A percentile compares a stretch with the other conserved stretches of the same genome.
phyloP scores from a whole-genome alignment of 2,113 vertebrate species.

The Eublepharis macularius region DNA sequence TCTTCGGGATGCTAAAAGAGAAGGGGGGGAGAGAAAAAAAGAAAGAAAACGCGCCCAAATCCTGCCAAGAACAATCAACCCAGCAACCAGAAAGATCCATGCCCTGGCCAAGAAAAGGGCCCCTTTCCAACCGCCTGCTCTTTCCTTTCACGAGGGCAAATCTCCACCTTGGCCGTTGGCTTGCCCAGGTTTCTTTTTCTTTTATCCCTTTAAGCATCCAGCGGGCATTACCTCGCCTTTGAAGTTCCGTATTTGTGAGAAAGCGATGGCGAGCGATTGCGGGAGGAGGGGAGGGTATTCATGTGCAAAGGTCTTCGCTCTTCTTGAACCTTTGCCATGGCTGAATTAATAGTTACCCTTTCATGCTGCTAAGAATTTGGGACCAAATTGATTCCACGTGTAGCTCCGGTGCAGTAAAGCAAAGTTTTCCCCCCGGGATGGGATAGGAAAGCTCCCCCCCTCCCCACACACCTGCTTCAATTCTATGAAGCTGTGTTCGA shows the following conservation, averaged over 20 bases:
- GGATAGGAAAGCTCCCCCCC: rapidly evolving
- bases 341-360: not conserved
- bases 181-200: not conserved
- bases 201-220: not conserved
- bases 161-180: not conserved
- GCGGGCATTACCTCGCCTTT: not conserved
- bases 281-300: not conserved
- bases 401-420: rapidly evolving
- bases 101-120: constrained; percentile 4
- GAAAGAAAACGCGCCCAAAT: not conserved
- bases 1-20: not conserved
- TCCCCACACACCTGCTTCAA: rapidly evolving
- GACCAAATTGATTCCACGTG: no score
- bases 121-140: not conserved
- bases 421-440: not conserved
- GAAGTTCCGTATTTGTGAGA: not conserved
- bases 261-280: not conserved
- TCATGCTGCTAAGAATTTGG: not conserved
- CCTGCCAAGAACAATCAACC: constrained; percentile 15
- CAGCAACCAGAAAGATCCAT: constrained; percentile 7
- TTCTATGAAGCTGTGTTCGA: not conserved
- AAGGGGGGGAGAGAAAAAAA: not conserved
- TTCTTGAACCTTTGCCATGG: not conserved
- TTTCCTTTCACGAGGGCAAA: not conserved
- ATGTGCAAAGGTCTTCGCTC: not conserved